phyloP scores from a whole-genome alignment of 2,113 vertebrate species.

The Xiphophorus hellerii region DNA sequence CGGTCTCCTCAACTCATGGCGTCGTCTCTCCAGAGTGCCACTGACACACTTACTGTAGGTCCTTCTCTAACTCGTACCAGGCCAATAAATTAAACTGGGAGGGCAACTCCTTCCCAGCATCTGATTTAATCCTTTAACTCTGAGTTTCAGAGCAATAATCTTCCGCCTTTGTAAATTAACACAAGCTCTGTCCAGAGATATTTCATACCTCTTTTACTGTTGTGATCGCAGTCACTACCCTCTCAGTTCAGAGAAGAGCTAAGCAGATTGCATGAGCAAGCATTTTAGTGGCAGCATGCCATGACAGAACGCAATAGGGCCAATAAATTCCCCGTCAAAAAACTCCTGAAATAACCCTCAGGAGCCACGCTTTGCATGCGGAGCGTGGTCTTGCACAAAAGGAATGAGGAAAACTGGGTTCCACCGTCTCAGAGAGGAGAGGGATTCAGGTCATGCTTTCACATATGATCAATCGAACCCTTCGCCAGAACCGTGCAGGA shows the following conservation, averaged over 20 bases:
- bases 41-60: constrained; percentile 70
- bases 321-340: constrained; percentile 44
- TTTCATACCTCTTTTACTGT: constrained; percentile 28
- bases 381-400: constrained; percentile 54
- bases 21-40: constrained; percentile 70
- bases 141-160: constrained; percentile 11
- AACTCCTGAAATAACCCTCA: constrained; percentile 52
- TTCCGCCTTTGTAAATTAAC: constrained; percentile 16
- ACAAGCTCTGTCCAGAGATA: background rate
- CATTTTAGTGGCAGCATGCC: constrained; percentile 62
- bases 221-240: constrained; percentile 34
- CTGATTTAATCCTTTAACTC: background rate
- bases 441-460: constrained; percentile 65
- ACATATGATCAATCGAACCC: constrained; percentile 47
- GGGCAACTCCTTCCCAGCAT: constrained; percentile 1
- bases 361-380: constrained; percentile 61
- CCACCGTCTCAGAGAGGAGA: constrained; percentile 26
- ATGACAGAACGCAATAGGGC: constrained; percentile 56
- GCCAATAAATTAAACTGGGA: constrained; percentile 50
- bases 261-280: constrained; percentile 44
- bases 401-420: constrained; percentile 45
- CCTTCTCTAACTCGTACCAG: constrained; percentile 53
- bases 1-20: constrained; percentile 42
- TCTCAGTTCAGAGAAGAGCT: constrained; percentile 38
- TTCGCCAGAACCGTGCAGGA: constrained; percentile 40